Base-by-base conservation (phyloP, 2,113 vertebrate genomes). In the Aptenodytes patagonicus region DNA sequence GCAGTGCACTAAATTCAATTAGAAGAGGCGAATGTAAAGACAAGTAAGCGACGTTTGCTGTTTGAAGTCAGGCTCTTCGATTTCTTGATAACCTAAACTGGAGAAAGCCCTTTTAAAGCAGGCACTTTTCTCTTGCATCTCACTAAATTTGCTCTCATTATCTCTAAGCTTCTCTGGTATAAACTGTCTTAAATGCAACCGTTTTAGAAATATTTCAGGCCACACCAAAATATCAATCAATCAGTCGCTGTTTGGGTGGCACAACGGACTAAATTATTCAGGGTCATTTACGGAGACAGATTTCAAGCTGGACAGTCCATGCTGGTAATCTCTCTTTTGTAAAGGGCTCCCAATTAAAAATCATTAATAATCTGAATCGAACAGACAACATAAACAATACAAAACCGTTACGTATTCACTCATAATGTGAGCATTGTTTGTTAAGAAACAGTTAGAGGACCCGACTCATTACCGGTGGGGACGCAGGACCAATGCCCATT, bases 1-100 rank as follows among this genome's bases (percentile, higher is more conserved):
- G 97, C 87, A 88, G 84, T 69, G 57, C 71, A 68, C 96, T 97
- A 97, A 97, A 98, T 98, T 98, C 95, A 98, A 98, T 98, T 98
- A 98, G 96, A 98, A 97, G 95, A 98, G 94, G 95, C 51, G 76
- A 97, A 96, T 79, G 94, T 97, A 97, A 95, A 98, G 97, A 94
- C 95, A 90, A 97, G 91, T 96, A 97, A 97, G 97, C 76, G 95
- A 94, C 52, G 68, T 97, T 95, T 95, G 71, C 44, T 94, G 87
- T 91, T 90, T 87, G 89, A 97, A 97, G 65, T 78, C 65, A 77
- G 66, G 80, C 61, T 90, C 21, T 94, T 95, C 44, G 42, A 94
- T 95, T 97, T 95, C 95, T 96, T 69, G 86, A 93, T 96, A 97
- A 97, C 38, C 77, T 91, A 78, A 95, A 95, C 89, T 91, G 78